Evolutionary conservation across 2,113 vertebrate genomes (phyloP).

Genomic region (Tautogolabrus adspersus): DNA sequence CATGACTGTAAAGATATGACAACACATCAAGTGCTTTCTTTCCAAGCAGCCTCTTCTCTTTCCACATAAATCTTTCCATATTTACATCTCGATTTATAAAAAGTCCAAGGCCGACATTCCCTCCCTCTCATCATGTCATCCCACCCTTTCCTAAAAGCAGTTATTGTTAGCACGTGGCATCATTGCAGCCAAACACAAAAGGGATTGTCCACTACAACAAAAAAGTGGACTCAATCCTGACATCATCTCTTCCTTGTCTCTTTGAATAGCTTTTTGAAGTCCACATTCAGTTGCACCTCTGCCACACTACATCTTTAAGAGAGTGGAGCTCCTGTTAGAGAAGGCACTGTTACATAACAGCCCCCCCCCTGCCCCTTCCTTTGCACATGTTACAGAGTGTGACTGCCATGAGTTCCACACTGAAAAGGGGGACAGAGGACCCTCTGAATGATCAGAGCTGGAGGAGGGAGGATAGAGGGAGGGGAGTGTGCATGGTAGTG

Average conservation of each 20-base stretch:
- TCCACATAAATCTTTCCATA: conserved; percentile 74
- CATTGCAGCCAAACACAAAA: conserved; percentile 60
- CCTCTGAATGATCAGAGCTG: conserved; percentile 60
- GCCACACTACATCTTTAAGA: conserved; percentile 61
- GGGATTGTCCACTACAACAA: conserved; percentile 36
- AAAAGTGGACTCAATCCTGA: conserved; percentile 38
- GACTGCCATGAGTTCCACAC: conserved; percentile 66
- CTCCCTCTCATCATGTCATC: conserved; percentile 66
- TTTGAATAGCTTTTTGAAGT: conserved; percentile 54
- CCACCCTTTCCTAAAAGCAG: conserved; percentile 74
- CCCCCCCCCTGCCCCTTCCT: conserved; percentile 44
- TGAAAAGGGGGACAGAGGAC: conserved; percentile 70
- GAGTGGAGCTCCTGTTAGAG: conserved; percentile 57
- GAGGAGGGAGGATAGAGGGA: conserved; percentile 38
- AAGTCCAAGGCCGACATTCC: conserved; percentile 70
- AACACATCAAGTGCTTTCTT: conserved; percentile 35
- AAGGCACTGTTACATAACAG: conserved; percentile 68
- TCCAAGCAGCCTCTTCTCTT: conserved; percentile 57
- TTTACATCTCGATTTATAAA: conserved; percentile 70
- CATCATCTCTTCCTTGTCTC: conserved; percentile 59
- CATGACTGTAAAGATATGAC: conserved; percentile 55
- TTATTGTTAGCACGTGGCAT: conserved; percentile 71
- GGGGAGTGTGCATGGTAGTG: conserved; percentile 30
- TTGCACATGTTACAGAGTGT: conserved; percentile 73
- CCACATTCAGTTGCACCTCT: conserved; percentile 42